These are phyloP conservation scores for Cisticola juncidis DNA, from an alignment of 2,113 vertebrate genomes.

Conservation along the genomic window DNA sequence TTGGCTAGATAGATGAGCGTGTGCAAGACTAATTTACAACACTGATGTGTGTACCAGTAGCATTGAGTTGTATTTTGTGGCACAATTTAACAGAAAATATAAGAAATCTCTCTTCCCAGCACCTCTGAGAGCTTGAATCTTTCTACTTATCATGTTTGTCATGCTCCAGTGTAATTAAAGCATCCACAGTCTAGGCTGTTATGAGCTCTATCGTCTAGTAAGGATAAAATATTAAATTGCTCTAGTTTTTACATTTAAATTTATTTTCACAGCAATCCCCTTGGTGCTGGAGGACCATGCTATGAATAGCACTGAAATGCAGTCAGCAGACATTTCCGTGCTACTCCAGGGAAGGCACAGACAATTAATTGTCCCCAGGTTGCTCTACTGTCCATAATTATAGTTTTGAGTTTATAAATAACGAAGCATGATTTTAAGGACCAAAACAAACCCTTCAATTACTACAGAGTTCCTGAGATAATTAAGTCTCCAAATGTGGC, in stretches of 20 bases:
- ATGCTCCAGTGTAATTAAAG: background rate
- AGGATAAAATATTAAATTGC: background rate
- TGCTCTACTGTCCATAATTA: conserved; percentile 46
- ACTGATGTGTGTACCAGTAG: background rate
- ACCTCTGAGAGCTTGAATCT: background rate
- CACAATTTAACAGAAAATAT: background rate
- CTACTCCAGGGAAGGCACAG: conserved; percentile 25
- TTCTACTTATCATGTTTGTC: background rate
- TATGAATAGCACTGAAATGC: conserved; percentile 44
- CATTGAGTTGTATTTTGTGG: background rate
- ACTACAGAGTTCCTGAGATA: conserved; percentile 26
- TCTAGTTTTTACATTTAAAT: background rate
- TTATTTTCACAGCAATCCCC: background rate
- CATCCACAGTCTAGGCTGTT: background rate
- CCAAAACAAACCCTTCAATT: conserved; percentile 35
- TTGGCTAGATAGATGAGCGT: background rate
- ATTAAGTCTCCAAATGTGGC: conserved; percentile 50
- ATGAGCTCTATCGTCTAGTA: background rate
- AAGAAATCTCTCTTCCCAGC: background rate
- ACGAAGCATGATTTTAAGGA: background rate
- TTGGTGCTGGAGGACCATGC: background rate
- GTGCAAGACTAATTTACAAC: background rate
- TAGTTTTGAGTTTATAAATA: conserved; percentile 56
- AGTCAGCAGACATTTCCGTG: conserved; percentile 18
- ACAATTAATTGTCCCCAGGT: conserved; percentile 50